These are phyloP conservation scores for Budorcas taxicolor DNA, from an alignment of 2,113 vertebrate species.

Conservation along the genomic window DNA sequence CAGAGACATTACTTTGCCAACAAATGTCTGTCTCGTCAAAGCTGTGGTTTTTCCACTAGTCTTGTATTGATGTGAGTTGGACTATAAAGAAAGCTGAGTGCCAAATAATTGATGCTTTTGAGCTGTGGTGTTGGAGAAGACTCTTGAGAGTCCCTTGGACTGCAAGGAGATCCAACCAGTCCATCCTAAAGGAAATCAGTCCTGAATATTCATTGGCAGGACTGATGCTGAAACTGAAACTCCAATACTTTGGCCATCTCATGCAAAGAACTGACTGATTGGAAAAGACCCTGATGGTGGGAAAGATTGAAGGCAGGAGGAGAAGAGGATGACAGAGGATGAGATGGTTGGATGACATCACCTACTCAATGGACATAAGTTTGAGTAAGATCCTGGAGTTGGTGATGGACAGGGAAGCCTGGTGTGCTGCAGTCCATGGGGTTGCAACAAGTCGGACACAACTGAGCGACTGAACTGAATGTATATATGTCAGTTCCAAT, in stretches of 20 bases:
- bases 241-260: background rate
- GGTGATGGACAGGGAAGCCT: background rate
- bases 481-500: background rate
- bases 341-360: background rate
- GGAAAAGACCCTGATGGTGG: background rate
- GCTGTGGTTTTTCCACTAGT: background rate
- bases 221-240: rapidly evolving
- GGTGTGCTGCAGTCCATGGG: background rate
- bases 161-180: background rate
- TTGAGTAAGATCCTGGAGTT: background rate
- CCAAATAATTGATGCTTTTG: background rate
- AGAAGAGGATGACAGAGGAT: background rate
- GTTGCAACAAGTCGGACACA: rapidly evolving
- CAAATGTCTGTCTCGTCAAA: rapidly evolving
- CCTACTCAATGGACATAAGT: background rate
- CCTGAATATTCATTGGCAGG: background rate
- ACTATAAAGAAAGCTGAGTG: background rate
- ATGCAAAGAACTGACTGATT: background rate
- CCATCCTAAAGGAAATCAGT: background rate
- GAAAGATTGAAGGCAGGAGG: background rate
- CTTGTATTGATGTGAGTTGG: background rate
- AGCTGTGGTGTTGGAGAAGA: background rate
- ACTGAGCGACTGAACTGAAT: background rate
- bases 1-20: background rate
- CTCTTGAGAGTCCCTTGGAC: background rate